Base-by-base conservation (phyloP, 2,797 vertebrate species). In the Graptemys geographica region DNA sequence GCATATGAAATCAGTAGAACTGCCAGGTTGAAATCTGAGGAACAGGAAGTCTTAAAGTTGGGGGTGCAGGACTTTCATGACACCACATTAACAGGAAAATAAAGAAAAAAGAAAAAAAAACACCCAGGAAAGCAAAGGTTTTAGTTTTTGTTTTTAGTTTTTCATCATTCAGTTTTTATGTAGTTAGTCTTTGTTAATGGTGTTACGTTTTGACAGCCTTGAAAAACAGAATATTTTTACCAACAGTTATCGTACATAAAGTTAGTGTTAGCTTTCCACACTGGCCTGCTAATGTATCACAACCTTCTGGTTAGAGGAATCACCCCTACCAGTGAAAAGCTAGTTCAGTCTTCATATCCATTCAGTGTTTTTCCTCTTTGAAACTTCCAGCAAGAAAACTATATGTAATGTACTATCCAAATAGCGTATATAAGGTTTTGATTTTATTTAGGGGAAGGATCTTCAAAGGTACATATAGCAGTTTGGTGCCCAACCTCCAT, bases 11-110 rank as follows among this genome's bases (percentile, higher is more conserved):
- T 96, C 86, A 96, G 88, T 92, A 88, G 94, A 89, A 87, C 31
- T 72, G 90, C 87, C 57, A 92, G 93, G 88, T 10, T 96, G 94
- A 97, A 87, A 97, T 87, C 52, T 93, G 83, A 82, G 92, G 83
- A 91, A 82, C 74, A 53, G 87, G 62, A 87, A 78, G 81, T 78
- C 57, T 87, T 96, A 82, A 96, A 82, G 78, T 91, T 23, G 37
- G 11, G n/a, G 89, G 65, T 55, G n/a, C 55, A 94, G 95, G 47
- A 55, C 87, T 86, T 92, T 91, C 78, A 57, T 86, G 47, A 1
- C 86, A 12, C 8, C 15, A 57, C 3, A 27, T 88, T 86, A 86
- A 74, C 84, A n/a, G 55, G 47, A 47, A 27, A 59, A 85, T 11
- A 37, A 76, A 76, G 37, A 27, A 41, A 25, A 25, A 44, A 11